Evolutionary conservation across 1,140 invertebrate genomes (phyloP).

Genomic region (Caenorhabditis brenneri): DNA sequence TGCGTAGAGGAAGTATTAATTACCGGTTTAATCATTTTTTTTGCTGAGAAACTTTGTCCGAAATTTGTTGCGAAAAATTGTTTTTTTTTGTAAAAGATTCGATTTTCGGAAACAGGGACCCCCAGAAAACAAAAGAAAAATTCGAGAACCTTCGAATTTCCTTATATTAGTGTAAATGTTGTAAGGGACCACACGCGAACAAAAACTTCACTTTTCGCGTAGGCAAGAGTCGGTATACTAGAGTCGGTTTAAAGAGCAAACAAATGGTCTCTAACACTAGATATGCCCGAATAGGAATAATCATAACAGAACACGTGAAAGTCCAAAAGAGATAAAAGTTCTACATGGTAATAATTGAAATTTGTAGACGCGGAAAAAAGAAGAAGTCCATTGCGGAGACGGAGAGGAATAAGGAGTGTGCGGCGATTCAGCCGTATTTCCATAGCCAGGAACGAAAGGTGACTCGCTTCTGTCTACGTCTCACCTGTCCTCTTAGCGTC

Average conservation of each 20-base stretch:
- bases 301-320: not conserved
- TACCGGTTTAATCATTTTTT: no score
- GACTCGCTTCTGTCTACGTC: conserved; percentile 11
- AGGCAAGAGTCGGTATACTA: not conserved
- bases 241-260: conserved; percentile 11
- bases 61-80: no score
- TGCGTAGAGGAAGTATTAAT: no score
- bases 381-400: not conserved
- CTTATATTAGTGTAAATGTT: no score
- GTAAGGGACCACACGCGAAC: no score
- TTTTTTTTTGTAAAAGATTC: no score
- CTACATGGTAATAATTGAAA: conserved; percentile 5
- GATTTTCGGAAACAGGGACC: no score
- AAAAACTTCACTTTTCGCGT: not conserved
- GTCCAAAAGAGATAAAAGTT: conserved; percentile 11
- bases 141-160: no score
- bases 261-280: not conserved
- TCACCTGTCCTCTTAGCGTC: conserved; percentile 8
- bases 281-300: not conserved
- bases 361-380: not conserved
- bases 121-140: no score
- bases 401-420: conserved; percentile 40
- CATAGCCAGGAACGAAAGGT: conserved; percentile 33
- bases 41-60: no score
- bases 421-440: not conserved